These are phyloP conservation scores for Ischnus inquisitorius DNA, from an alignment of 2,888 invertebrate species.

Conservation along the genomic window DNA sequence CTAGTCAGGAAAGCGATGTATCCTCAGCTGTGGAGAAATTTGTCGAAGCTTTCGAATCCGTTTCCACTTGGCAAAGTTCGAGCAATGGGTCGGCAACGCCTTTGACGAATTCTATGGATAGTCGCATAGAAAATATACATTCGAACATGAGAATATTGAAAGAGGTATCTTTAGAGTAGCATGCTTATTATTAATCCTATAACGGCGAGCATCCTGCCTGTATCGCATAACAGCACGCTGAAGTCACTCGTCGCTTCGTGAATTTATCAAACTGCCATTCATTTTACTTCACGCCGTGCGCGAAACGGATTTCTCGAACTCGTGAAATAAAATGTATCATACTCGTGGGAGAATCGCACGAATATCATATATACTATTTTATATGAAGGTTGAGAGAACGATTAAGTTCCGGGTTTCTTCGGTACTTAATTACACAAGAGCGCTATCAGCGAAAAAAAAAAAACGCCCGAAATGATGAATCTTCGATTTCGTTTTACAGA, in stretches of 20 bases:
- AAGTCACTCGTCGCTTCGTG: background rate
- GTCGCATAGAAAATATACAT: conserved; percentile 70
- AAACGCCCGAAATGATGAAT: background rate
- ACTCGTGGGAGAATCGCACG: no score
- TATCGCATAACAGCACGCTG: background rate
- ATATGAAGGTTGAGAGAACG: no score
- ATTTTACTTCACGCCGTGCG: no score
- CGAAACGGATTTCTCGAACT: no score
- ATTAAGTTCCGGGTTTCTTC: no score
- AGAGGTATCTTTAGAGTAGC: conserved; percentile 69
- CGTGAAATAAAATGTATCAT: no score
- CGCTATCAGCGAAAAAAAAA: background rate
- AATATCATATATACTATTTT: no score
- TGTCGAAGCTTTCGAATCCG: conserved; percentile 71
- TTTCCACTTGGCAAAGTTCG: conserved; percentile 59
- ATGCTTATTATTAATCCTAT: background rate
- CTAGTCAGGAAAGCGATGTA: conserved; percentile 36
- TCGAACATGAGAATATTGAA: conserved; percentile 71
- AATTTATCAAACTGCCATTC: background rate
- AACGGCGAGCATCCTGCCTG: background rate
- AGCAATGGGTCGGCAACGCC: conserved; percentile 31
- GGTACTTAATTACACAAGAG: background rate
- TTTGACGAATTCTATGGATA: conserved; percentile 65
- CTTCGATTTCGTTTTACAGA: conserved; percentile 65
- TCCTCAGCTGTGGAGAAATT: conserved; percentile 70